phyloP scores from a whole-genome alignment of 2,113 vertebrate species.

The Aegotheles bennettii region DNA sequence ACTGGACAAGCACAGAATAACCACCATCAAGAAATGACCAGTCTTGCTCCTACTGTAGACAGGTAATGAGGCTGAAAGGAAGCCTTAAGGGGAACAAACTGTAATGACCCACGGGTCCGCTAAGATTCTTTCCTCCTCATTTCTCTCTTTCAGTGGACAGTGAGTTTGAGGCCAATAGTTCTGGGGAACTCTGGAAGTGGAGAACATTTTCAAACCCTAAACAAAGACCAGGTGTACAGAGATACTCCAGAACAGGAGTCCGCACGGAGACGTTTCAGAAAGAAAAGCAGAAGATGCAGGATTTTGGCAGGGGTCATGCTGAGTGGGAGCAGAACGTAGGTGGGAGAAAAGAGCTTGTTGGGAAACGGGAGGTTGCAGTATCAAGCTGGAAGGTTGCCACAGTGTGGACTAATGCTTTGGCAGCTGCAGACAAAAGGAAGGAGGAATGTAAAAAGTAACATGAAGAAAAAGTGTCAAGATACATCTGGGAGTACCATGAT shows the following conservation, averaged over 20 bases:
- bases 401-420: constrained; percentile 43
- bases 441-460: neutral
- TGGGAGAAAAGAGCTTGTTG: constrained; percentile 18
- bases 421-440: constrained; percentile 15
- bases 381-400: constrained; percentile 45
- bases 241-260: neutral
- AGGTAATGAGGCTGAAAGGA: constrained; percentile 29
- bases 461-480: neutral
- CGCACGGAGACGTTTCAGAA: neutral
- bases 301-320: constrained; percentile 25
- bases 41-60: neutral
- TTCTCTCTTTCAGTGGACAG: neutral
- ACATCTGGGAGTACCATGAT: neutral
- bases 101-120: neutral
- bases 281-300: neutral
- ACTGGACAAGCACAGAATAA: neutral
- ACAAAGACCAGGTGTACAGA: neutral
- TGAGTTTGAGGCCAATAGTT: neutral
- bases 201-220: neutral
- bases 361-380: constrained; percentile 21
- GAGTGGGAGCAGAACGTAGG: neutral
- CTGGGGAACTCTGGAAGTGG: neutral
- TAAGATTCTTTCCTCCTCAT: neutral
- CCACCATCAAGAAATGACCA: neutral
- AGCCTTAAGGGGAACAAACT: constrained; percentile 30